Conservation (phyloP, 2,113 vertebrate genomes). For the Hystrix brachyura region DNA sequence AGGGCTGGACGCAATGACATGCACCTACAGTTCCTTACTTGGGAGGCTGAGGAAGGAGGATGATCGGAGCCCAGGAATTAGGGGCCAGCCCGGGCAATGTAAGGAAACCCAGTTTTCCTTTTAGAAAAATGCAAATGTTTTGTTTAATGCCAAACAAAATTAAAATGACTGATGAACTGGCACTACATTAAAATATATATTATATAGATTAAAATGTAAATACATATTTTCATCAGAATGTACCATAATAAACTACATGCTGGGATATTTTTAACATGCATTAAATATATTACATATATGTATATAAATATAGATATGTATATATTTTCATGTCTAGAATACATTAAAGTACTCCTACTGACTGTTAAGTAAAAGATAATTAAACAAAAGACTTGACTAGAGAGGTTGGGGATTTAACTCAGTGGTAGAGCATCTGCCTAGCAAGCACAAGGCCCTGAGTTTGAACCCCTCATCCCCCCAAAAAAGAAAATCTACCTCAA, state of each 20-base stretch:
- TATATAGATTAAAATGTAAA: not conserved
- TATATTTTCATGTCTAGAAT: not conserved
- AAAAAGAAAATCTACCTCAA: not conserved
- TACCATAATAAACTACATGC: not conserved
- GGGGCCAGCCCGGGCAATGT: not conserved
- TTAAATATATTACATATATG: not conserved
- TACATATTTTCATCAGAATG: conserved; percentile 14
- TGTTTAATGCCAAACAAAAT: not conserved
- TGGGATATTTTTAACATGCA: not conserved
- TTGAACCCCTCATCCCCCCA: too few species aligned
- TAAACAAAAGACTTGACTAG: not conserved
- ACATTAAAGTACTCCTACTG: not conserved
- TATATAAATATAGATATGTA: not conserved
- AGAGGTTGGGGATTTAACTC: not conserved
- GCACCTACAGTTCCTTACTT: not conserved
- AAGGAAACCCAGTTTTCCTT: not conserved
- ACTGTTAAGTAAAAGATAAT: not conserved
- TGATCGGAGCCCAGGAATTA: not conserved
- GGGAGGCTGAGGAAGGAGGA: not conserved
- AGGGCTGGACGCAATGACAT: not conserved
- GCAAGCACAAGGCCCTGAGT: too few species aligned
- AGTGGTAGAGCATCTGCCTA: too few species aligned
- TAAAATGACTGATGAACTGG: not conserved
- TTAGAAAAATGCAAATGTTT: not conserved
- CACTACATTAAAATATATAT: not conserved